A percentile compares a stretch with the other conserved stretches of the same genome.
Evolutionary conservation across 2,797 vertebrate species (phyloP).

Genomic region (Lacerta viridis): DNA sequence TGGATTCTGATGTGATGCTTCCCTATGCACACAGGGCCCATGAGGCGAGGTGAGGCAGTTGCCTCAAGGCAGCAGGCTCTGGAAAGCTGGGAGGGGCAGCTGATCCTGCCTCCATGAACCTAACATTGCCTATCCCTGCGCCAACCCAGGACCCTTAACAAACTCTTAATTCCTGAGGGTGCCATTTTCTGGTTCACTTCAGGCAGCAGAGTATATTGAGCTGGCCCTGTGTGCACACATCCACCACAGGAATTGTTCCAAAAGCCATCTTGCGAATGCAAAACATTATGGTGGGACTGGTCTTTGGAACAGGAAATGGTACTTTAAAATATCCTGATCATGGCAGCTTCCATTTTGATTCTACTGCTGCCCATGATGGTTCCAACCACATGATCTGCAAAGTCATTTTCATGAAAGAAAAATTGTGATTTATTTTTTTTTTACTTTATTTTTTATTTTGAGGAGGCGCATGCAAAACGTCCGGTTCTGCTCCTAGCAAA

Average conservation of each 20-base stretch:
- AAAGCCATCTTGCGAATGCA: constrained; percentile 3
- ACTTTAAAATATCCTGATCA: neutral
- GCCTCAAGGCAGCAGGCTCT: no score
- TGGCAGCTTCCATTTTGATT: constrained; percentile 3
- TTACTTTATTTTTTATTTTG: neutral
- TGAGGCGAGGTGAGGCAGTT: no score
- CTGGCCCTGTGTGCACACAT: neutral
- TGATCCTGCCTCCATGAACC: no score
- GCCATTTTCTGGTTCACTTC: no score
- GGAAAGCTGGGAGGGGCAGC: no score
- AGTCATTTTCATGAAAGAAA: neutral
- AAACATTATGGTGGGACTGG: constrained; percentile 2
- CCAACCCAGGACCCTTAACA: no score
- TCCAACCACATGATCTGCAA: neutral
- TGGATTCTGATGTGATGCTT: neutral
- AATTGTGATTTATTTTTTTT: neutral
- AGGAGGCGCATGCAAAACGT: neutral
- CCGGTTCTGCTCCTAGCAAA: neutral
- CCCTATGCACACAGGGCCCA: no score
- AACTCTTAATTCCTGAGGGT: no score
- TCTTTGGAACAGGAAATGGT: constrained; percentile 1
- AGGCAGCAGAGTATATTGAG: no score
- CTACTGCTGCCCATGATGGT: neutral
- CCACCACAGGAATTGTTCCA: neutral
- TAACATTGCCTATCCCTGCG: no score